Percentiles rank a stretch among this genome's conserved stretches.
phyloP scores from a whole-genome alignment of 1,140 invertebrate species.

The Drosophila nigrodunni region DNA sequence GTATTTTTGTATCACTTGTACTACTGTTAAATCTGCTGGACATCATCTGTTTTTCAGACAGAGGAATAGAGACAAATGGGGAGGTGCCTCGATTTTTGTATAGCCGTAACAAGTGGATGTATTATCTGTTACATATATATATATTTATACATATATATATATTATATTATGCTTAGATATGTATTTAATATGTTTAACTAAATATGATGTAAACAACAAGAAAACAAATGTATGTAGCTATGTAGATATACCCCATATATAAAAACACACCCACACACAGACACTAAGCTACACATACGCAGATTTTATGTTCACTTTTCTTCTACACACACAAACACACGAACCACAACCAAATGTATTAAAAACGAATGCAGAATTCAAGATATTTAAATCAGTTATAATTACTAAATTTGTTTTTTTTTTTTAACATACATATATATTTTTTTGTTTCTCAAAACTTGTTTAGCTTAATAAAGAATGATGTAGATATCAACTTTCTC shows the following conservation, averaged over 20 bases:
- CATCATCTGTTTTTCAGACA: not conserved
- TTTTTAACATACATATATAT: not conserved
- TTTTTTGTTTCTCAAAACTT: conserved; percentile 12
- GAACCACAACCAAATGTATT: conserved; percentile 74
- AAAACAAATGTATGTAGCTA: conserved; percentile 65
- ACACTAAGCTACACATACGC: conserved; percentile 42
- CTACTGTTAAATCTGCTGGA: conserved; percentile 63
- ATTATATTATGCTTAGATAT: conserved; percentile 55
- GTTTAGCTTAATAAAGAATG: conserved; percentile 7
- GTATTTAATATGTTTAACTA: conserved; percentile 79
- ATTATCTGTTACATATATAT: conserved; percentile 76
- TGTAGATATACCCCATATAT: conserved; percentile 63
- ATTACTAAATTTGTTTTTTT: no score
- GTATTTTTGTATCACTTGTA: conserved; percentile 72
- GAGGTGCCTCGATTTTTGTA: conserved; percentile 33
- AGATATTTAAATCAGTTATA: conserved; percentile 10
- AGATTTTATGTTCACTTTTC: conserved; percentile 78
- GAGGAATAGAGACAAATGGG: conserved; percentile 3
- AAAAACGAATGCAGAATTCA: conserved; percentile 63
- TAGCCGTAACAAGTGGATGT: conserved; percentile 60
- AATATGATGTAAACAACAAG: conserved; percentile 56
- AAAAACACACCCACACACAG: conserved; percentile 39
- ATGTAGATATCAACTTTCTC: conserved; percentile 7
- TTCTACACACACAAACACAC: conserved; percentile 54
- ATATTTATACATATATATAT: conserved; percentile 52